Base-by-base conservation (phyloP, 2,113 vertebrate species). In the Lota lota region DNA sequence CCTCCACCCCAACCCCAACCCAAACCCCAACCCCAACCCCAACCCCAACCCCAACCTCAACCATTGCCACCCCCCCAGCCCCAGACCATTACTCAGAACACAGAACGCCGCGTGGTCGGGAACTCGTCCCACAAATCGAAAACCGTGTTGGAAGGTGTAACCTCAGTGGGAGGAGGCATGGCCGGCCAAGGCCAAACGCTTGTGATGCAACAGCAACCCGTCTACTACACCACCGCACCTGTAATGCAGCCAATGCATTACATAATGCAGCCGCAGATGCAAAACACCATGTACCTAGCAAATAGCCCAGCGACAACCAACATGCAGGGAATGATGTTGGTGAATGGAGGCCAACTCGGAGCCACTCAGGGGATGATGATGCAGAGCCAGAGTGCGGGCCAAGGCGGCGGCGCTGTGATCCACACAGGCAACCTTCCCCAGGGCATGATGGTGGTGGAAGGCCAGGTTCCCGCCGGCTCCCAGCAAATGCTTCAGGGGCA, bases 401-500 rank as follows among this genome's bases (percentile, higher is more conserved):
- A 47, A 47, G 40, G 40, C 10, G 40, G 40, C 40, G 40, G 40
- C 1, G 19, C 40, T 53, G 80, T 85, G 63, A 67, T 89, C 47
- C 70, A 80, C 3, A 24, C 80, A 69, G 77, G 76, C 53, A 81
- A 71, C 56, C 3, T 86, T 16, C 75, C 89, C 36, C 89, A 90
- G 66, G 24, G 67, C 36, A 63, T 91, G 72, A 33, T 90, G 70
- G 24, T 91, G 4, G 51, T 90, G 18, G 87, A 88, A 16, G 65
- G 80, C 1, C 79, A 69, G 10, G 78, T 77, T 40, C 78, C 85
- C 14, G 22, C 62, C 20, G 77, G 76, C 8, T 67, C 75, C n/a
- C 0, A 67, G 28, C 80, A 84, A 51, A 57, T 83, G 15, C 8
- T 82, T 5, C 82, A 79, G 20, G 85, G 83, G 33, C 79, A 80